Base-by-base conservation (phyloP, 2,888 invertebrate genomes). In the Acrobasis consociella region DNA sequence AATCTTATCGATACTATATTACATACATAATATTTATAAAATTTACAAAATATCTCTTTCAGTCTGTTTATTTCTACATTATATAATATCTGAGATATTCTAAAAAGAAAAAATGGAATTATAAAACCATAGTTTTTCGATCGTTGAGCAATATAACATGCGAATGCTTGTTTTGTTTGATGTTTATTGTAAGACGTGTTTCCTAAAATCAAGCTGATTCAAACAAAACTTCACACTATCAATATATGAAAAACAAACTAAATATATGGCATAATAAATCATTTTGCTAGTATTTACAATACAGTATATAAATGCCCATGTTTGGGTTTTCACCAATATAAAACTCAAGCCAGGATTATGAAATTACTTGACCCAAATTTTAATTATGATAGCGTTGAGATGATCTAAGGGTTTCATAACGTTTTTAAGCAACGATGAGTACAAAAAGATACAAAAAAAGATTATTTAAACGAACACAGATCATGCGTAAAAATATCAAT, bases 11-110 rank as follows among this genome's bases (percentile, higher is more conserved):
- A 42, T 61, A 67, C 64, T 5, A 46, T 46, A 46, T 22, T 5
- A 5, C 5, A 64, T 64, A 63, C 38, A 62, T 64, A 67, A 64
- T 68, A 70, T 65, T 68, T 70, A 75, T 71, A 75, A 72, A 74
- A 71, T 73, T 72, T 75, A 76, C 68, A 75, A 78, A 75, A 76
- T 73, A 78, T 72, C 69, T 69, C 71, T 68, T 69, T 78, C 79
- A 77, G 78, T 79, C 79, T 74, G 75, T 72, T 68, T 67, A 67
- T 62, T 70, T 68, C 69, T 53, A 62, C 16, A 55, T 60, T 61
- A 61, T 31, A 53, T 59, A 49, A 49, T 55, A 61, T 55, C 69
- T 60, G 62, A 68, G 64, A 51, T 70, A 70, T 59, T 67, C 66
- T 70, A 69, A 66, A 67, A 61, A 70, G 70, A 68, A 72, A 73